Evolutionary conservation across 53 echinoderm and acorn worm species (phyloP).

Genomic region (Antedon mediterranea): DNA sequence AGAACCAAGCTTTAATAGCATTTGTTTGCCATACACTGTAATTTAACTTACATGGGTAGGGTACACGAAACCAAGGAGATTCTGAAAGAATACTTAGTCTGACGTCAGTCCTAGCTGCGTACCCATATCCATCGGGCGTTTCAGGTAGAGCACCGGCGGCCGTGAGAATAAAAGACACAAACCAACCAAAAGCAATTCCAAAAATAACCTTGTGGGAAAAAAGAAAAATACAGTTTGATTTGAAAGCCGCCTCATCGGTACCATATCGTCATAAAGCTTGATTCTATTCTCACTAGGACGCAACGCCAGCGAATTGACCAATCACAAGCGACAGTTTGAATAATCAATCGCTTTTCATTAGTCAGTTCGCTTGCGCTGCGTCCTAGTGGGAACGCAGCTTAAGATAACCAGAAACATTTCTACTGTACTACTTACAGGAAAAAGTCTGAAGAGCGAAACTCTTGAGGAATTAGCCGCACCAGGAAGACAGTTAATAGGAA

Average conservation of each 20-base stretch:
- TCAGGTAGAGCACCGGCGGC: constrained; percentile 16
- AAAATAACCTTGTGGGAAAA: constrained; percentile 70
- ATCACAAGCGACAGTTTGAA: too few relatives aligned
- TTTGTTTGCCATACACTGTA: too few relatives aligned
- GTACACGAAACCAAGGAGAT: constrained; percentile 13
- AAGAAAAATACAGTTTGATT: too few relatives aligned
- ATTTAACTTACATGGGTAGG: constrained; percentile 20
- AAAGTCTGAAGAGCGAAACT: constrained; percentile 61
- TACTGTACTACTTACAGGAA: constrained; percentile 73
- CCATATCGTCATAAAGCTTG: too few relatives aligned
- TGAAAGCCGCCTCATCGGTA: too few relatives aligned
- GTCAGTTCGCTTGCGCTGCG: too few relatives aligned
- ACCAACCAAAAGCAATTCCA: constrained; percentile 43
- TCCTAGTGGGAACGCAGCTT: too few relatives aligned
- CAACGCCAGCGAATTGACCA: too few relatives aligned
- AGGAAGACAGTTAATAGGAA: constrained; percentile 30
- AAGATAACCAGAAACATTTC: too few relatives aligned
- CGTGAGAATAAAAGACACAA: constrained; percentile 33
- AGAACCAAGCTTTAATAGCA: too few relatives aligned
- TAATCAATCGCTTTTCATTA: too few relatives aligned
- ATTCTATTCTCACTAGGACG: too few relatives aligned
- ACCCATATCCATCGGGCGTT: constrained; percentile 14
- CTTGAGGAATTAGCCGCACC: constrained; percentile 24
- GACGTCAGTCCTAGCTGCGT: constrained; percentile 24
- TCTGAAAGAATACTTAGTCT: background rate